Percentiles rank a stretch among this genome's conserved stretches.
Conservation (phyloP, 2,888 invertebrate species). For the Panopea generosa region DNA sequence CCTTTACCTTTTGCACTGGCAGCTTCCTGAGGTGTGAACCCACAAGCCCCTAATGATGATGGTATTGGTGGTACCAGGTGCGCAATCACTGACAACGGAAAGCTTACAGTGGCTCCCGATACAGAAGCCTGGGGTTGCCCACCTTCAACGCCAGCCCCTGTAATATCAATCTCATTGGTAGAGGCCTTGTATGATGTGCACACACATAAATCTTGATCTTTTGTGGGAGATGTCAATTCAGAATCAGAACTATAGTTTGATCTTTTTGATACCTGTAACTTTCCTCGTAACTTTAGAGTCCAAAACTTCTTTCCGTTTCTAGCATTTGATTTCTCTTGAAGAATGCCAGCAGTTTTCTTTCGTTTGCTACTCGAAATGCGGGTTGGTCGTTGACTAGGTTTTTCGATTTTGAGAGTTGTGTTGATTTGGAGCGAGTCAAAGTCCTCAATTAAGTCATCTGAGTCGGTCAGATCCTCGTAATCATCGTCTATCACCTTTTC, state of each 20-base stretch:
- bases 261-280: slow-evolving; percentile 65
- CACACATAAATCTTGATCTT: slow-evolving; percentile 85
- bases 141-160: slow-evolving; percentile 12
- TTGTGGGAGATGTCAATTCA: slow-evolving; percentile 29
- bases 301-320: slow-evolving; percentile 71
- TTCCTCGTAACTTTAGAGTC: slow-evolving; percentile 74
- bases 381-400: slow-evolving; percentile 8
- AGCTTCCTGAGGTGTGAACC: background rate
- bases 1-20: background rate
- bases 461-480: slow-evolving; percentile 54
- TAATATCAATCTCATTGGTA: background rate
- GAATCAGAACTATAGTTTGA: slow-evolving; percentile 43
- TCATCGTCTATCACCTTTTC: slow-evolving; percentile 47
- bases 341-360: slow-evolving; percentile 44
- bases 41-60: background rate
- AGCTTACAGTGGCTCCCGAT: background rate
- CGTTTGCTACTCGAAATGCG: slow-evolving; percentile 53
- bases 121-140: background rate
- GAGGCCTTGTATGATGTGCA: slow-evolving; percentile 88
- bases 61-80: slow-evolving; percentile 11
- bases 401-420: slow-evolving; percentile 20
- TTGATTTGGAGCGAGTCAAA: slow-evolving; percentile 15
- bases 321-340: slow-evolving; percentile 28
- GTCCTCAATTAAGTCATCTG: slow-evolving; percentile 42
- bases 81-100: slow-evolving; percentile 18